Base-by-base conservation (phyloP, 1,140 invertebrate genomes). In the Drosophila lacteicornis region DNA sequence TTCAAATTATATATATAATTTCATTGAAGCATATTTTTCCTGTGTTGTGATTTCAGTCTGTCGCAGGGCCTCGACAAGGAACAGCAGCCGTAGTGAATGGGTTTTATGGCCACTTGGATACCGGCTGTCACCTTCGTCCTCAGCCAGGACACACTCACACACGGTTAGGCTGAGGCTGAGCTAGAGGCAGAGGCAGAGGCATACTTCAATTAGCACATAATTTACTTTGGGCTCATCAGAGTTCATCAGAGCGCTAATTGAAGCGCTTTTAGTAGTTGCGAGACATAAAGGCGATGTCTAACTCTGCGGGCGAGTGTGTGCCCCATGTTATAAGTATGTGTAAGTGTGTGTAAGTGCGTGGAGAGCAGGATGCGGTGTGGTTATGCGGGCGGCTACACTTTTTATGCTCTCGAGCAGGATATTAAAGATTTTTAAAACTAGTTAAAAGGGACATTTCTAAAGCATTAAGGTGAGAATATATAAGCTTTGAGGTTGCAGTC, bases 201-300 rank as follows among this genome's bases (percentile, higher is more conserved):
- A 82, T 73, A 87, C 80, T 87, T 87, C 83, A 87, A 87, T 88
- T 88, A 87, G 84, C 83, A 88, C 67, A 87, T 88, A 80, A 87
- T 88, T 87, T 83, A 87, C 83, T 83, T 82, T 65, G 63, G 71
- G 53, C 84, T 87, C 83, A 87, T 82, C 80, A 87, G 80, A 87
- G 79, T 86, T 87, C 83, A 83, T 87, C 84, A 88, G 68, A 66
- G 83, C 84, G 82, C 80, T 82, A 86, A 86, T 86, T 87, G 76
- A 82, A 70, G 80, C 67, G 80, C 84, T 83, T 83, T 87, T 78
- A 87, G 76, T 87, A 69, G 63, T 59, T 60, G 74, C 76, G 68
- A 80, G 62, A 68, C 80, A 80, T 88, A 88, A 87, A 87, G 82
- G 75, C 82, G 50, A 69, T 46, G 65, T 49, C 36, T 40, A n/a